Percentiles rank a stretch among this genome's conserved stretches.
Evolutionary conservation across 2,888 invertebrate species (phyloP).

Genomic region (Heliconius aoede): DNA sequence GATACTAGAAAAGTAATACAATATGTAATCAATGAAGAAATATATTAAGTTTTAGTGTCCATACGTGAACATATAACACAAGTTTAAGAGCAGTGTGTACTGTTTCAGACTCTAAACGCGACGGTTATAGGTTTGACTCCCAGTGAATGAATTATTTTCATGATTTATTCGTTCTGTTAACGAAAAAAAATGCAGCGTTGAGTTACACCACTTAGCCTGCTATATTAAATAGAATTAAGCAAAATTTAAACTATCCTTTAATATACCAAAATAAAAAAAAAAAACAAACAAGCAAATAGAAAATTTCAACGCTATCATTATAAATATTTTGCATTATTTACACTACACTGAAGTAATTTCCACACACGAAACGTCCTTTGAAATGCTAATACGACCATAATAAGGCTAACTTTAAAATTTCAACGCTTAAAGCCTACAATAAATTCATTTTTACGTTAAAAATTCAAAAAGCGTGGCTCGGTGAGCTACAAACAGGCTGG

Average conservation of each 20-base stretch:
- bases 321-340: slow-evolving; percentile 22
- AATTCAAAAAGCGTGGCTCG: slow-evolving; percentile 42
- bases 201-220: neutral
- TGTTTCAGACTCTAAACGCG: no score
- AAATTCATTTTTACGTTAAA: slow-evolving; percentile 44
- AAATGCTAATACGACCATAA: slow-evolving; percentile 26
- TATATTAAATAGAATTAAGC: no score
- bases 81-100: no score
- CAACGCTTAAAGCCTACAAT: slow-evolving; percentile 31
- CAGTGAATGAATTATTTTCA: no score
- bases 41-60: no score
- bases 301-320: neutral
- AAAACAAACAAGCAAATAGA: neutral
- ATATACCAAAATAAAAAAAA: neutral
- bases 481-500: slow-evolving; percentile 48
- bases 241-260: no score
- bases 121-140: no score
- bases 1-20: no score
- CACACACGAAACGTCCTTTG: slow-evolving; percentile 20
- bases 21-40: no score
- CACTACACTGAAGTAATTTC: slow-evolving; percentile 20
- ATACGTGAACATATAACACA: no score
- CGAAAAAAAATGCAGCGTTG: neutral
- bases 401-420: slow-evolving; percentile 29
- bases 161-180: neutral